These are phyloP conservation scores for Lateolabrax maculatus DNA, from an alignment of 2,797 vertebrate genomes.

Conservation along the genomic window DNA sequence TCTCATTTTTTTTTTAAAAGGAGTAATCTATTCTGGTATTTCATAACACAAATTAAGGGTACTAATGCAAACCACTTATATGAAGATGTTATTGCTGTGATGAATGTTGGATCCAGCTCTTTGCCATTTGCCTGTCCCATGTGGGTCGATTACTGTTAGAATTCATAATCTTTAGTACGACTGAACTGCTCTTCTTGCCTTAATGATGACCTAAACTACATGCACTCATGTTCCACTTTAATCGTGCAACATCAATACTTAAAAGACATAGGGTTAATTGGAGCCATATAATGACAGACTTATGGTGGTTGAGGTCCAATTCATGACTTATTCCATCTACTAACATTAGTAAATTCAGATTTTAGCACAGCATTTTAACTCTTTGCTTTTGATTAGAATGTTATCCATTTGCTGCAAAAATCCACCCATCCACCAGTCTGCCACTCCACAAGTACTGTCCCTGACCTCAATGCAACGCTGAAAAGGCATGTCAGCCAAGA, in stretches of 20 bases:
- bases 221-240: conserved; percentile 8
- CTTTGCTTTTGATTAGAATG: background rate
- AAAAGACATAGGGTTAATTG: conserved; percentile 10
- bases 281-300: conserved; percentile 8
- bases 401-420: background rate
- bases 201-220: background rate
- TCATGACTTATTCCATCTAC: background rate
- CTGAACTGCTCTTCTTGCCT: background rate
- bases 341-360: background rate
- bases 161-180: background rate
- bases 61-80: background rate
- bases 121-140: background rate
- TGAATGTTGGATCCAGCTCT: background rate
- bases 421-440: too few species aligned
- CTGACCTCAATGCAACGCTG: too few species aligned
- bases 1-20: too few species aligned
- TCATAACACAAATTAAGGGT: background rate
- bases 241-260: conserved; percentile 12
- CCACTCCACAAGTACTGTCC: too few species aligned
- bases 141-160: background rate
- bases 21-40: too few species aligned
- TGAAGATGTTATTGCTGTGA: background rate
- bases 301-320: background rate
- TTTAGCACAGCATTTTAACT: background rate
- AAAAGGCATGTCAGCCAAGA: too few species aligned